Evolutionary conservation across 2,888 invertebrate species (phyloP).

Genomic region (Perdita meconis): DNA sequence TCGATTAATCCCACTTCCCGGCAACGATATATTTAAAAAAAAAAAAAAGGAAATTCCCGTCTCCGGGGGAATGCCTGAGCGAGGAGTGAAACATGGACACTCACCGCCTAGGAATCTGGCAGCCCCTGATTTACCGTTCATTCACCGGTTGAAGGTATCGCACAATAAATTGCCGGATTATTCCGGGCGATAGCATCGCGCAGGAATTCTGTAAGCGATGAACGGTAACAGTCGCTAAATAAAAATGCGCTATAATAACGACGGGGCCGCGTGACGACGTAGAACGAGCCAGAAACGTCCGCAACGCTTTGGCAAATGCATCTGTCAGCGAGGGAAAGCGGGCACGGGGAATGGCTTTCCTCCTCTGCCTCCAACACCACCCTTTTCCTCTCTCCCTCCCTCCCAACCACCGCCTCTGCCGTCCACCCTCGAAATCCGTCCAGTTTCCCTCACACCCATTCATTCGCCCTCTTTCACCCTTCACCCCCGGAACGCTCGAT

Average conservation of each 20-base stretch:
- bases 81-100: neutral
- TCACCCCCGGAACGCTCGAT: slow-evolving; percentile 47
- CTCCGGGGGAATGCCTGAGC: neutral
- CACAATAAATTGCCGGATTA: slow-evolving; percentile 49
- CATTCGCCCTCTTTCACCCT: slow-evolving; percentile 60
- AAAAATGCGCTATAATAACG: slow-evolving; percentile 74
- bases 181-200: slow-evolving; percentile 46
- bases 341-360: slow-evolving; percentile 75
- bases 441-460: slow-evolving; percentile 63
- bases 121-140: slow-evolving; percentile 22
- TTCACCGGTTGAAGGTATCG: neutral
- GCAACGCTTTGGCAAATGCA: slow-evolving; percentile 77
- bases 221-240: slow-evolving; percentile 63
- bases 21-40: neutral
- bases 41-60: neutral
- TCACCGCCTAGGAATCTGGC: neutral
- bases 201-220: slow-evolving; percentile 34
- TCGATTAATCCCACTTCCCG: neutral
- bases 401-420: slow-evolving; percentile 20
- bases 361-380: slow-evolving; percentile 45
- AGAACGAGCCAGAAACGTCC: slow-evolving; percentile 72
- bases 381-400: slow-evolving; percentile 64
- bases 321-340: slow-evolving; percentile 78
- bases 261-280: slow-evolving; percentile 70
- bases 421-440: slow-evolving; percentile 64